Conservation (phyloP, 1,140 invertebrate genomes). For the Batillaria attramentaria region DNA sequence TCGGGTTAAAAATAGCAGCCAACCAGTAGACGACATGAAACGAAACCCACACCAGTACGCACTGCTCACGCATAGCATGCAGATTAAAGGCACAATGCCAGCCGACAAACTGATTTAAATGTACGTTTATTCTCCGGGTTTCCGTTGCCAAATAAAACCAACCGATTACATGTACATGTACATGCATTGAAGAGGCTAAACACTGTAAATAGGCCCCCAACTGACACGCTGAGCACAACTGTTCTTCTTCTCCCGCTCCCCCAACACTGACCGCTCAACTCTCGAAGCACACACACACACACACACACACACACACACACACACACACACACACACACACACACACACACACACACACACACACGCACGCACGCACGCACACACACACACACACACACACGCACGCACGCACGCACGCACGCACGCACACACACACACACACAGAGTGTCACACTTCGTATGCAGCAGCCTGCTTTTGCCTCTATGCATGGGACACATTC, state of each 20-base stretch:
- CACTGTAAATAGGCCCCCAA: too few relatives aligned
- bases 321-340: conserved; percentile 1
- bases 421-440: conserved; percentile 1
- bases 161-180: too few relatives aligned
- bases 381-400: not conserved
- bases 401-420: not conserved
- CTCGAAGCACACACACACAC: not conserved
- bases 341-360: conserved; percentile 5
- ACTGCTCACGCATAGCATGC: too few relatives aligned
- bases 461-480: not conserved
- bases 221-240: too few relatives aligned
- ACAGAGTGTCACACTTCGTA: not conserved
- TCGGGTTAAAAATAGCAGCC: too few relatives aligned
- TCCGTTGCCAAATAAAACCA: too few relatives aligned
- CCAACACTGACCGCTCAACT: not conserved
- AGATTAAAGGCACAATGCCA: too few relatives aligned
- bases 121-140: too few relatives aligned
- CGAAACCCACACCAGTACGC: too few relatives aligned
- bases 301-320: conserved; percentile 9
- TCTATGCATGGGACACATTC: not conserved
- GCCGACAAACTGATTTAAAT: too few relatives aligned
- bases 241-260: not conserved
- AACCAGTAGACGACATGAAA: too few relatives aligned
- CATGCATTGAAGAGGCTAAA: too few relatives aligned
- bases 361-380: not conserved